Conservation (phyloP, 2,888 invertebrate genomes). For the Pomacea canaliculata region DNA sequence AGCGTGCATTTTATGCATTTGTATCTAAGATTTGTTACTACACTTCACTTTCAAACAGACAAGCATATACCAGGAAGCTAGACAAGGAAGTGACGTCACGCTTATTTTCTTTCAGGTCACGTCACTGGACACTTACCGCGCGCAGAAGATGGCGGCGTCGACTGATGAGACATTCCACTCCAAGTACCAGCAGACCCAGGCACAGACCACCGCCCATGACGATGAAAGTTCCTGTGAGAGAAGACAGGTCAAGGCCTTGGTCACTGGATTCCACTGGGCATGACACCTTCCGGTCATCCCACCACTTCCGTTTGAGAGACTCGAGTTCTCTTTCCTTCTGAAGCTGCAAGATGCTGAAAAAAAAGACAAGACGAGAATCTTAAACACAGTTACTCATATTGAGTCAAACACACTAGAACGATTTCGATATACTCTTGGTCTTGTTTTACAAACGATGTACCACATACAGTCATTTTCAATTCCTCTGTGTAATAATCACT, state of each 20-base stretch:
- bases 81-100: no score
- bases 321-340: constrained; percentile 46
- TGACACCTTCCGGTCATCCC: constrained; percentile 34
- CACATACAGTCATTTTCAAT: not conserved
- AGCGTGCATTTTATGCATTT: no score
- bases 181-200: constrained; percentile 74
- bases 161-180: constrained; percentile 51
- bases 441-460: no score
- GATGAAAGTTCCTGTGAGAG: constrained; percentile 47
- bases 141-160: not conserved
- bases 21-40: no score
- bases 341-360: constrained; percentile 44
- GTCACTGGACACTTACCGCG: no score
- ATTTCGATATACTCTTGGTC: no score
- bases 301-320: constrained; percentile 43
- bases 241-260: constrained; percentile 41
- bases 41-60: no score
- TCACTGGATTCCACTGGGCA: constrained; percentile 38
- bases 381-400: no score
- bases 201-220: constrained; percentile 43
- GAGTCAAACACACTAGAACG: no score
- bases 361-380: not conserved
- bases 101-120: no score
- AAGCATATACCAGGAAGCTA: no score
- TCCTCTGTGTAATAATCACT: no score